Evolutionary conservation across 1,140 invertebrate genomes (phyloP).

Genomic region (Himalopsyche phryganea): DNA sequence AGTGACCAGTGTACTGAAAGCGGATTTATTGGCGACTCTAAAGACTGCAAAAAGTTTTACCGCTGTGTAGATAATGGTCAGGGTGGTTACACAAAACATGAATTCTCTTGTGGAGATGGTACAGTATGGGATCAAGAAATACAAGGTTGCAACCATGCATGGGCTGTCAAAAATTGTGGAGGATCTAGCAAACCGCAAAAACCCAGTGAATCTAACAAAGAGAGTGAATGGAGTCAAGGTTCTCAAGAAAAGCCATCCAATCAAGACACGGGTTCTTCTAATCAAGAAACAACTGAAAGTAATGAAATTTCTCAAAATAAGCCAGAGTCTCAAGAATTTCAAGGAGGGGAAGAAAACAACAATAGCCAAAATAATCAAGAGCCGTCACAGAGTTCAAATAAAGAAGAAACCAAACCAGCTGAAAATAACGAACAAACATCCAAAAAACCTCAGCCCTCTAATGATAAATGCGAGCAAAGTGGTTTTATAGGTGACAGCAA

Average conservation of each 20-base stretch:
- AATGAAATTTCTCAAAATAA: neutral
- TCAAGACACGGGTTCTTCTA: neutral
- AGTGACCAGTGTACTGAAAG: conserved; percentile 48
- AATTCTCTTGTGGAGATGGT: conserved; percentile 68
- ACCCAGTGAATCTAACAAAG: conserved; percentile 19
- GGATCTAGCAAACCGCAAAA: conserved; percentile 14
- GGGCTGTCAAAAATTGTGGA: conserved; percentile 46
- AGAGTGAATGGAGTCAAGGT: neutral
- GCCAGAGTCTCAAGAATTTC: neutral
- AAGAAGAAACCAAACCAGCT: conserved; percentile 9
- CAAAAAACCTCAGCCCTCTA: conserved; percentile 18
- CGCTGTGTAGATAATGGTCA: conserved; percentile 66
- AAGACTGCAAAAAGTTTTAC: conserved; percentile 74
- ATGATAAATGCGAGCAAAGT: conserved; percentile 42
- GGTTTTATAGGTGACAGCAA: conserved; percentile 64
- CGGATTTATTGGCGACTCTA: conserved; percentile 64
- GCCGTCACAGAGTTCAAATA: neutral
- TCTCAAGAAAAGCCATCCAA: no score
- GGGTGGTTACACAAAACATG: conserved; percentile 59
- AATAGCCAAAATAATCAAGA: conserved; percentile 8
- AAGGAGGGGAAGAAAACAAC: no score
- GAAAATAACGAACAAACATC: conserved; percentile 14
- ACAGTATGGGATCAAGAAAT: conserved; percentile 70
- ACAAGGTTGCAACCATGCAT: conserved; percentile 65
- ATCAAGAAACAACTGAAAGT: conserved; percentile 3